These are phyloP conservation scores for Varecia variegata DNA, from an alignment of 2,797 vertebrate species.

Conservation along the genomic window DNA sequence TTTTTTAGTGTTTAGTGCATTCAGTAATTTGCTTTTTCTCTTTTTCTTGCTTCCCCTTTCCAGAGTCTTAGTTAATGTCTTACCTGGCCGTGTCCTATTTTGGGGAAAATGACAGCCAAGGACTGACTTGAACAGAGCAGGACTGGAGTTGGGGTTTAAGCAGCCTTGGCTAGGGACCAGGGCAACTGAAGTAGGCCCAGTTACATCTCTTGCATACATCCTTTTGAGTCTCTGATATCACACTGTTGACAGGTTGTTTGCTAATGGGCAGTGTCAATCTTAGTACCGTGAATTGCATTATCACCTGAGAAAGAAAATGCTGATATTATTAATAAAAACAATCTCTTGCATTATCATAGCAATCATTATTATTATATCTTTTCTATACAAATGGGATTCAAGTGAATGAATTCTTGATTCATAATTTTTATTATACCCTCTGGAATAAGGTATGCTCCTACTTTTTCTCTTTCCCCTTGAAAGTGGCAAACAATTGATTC, in stretches of 20 bases:
- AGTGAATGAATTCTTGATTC: slow-evolving; percentile 26
- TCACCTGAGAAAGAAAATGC: slow-evolving; percentile 51
- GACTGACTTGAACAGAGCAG: not conserved
- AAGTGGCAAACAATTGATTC: not conserved
- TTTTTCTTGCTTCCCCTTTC: not conserved
- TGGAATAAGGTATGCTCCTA: not conserved
- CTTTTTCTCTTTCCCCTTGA: not conserved
- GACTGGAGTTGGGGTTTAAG: not conserved
- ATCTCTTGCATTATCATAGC: not conserved
- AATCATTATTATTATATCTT: not conserved
- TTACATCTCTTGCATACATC: not conserved
- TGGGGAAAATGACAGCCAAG: not conserved
- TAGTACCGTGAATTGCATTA: slow-evolving; percentile 14
- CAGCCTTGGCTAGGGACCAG: not conserved
- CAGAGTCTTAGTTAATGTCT: slow-evolving; percentile 9
- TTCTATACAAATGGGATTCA: slow-evolving; percentile 12
- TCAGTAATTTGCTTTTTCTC: not conserved
- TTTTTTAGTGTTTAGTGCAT: not conserved
- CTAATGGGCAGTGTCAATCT: not conserved
- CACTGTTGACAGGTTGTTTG: slow-evolving; percentile 4
- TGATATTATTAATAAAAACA: not conserved
- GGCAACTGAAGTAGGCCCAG: not conserved
- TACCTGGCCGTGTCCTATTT: not conserved
- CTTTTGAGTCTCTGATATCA: not conserved
- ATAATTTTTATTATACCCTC: slow-evolving; percentile 35